These are phyloP conservation scores for Heliocidaris erythrogramma DNA, from an alignment of 35 echinoderm and acorn worm species.

Conservation along the genomic window DNA sequence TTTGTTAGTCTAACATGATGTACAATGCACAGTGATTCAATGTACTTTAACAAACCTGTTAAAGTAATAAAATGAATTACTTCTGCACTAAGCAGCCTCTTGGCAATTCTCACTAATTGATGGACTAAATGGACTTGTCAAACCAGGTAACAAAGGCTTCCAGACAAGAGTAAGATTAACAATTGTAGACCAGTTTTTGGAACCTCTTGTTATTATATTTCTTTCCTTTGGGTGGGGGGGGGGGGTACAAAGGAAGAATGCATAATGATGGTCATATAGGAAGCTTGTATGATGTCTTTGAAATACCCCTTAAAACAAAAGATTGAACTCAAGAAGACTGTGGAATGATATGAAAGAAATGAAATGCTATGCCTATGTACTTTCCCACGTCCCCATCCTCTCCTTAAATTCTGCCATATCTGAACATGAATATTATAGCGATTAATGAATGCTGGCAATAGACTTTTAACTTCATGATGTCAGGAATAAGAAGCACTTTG, in stretches of 20 bases:
- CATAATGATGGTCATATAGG: background rate
- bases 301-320: background rate
- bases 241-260: background rate
- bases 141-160: background rate
- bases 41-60: background rate
- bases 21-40: background rate
- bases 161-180: background rate
- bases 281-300: background rate
- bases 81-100: background rate
- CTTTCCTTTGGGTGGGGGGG: background rate
- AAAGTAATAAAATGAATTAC: slow-evolving; percentile 5
- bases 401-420: background rate
- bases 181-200: background rate
- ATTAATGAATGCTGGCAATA: background rate
- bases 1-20: slow-evolving; percentile 9
- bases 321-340: background rate
- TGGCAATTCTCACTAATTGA: background rate
- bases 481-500: background rate
- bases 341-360: background rate
- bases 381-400: background rate
- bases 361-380: background rate
- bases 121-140: background rate
- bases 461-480: background rate
- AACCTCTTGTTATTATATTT: background rate
- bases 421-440: background rate